A percentile compares a stretch with the other conserved stretches of the same genome.
Conservation (phyloP, 2,888 invertebrate genomes). For the Lepidonotus clava region DNA sequence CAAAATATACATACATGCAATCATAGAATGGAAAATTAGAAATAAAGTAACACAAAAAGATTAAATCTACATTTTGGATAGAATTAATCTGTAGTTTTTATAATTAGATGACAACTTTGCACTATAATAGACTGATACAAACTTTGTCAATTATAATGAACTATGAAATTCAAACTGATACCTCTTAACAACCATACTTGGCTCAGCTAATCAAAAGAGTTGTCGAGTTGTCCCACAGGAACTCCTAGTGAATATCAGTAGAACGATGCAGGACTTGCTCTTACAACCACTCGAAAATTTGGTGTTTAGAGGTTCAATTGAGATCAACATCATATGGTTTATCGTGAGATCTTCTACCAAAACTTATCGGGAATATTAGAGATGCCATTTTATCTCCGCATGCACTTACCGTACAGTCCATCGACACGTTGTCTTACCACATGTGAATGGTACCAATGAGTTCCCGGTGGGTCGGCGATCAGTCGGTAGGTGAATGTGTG, state of each 20-base stretch:
- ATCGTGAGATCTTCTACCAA: background rate
- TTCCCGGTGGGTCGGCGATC: conserved; percentile 67
- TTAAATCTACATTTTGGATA: background rate
- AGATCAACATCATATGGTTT: background rate
- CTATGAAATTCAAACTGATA: no score
- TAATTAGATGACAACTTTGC: no score
- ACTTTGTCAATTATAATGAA: no score
- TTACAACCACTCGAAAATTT: background rate
- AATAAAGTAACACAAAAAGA: background rate
- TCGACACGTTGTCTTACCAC: conserved; percentile 70
- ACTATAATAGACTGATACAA: no score
- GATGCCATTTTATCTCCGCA: background rate
- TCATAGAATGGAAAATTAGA: background rate
- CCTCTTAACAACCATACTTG: no score
- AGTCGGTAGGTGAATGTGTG: conserved; percentile 73
- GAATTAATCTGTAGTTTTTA: background rate
- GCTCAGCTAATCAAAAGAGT: no score
- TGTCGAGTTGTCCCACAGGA: no score
- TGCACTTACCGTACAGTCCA: conserved; percentile 69
- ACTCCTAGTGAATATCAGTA: no score
- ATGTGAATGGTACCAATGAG: conserved; percentile 72
- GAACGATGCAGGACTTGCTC: background rate
- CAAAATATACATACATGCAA: background rate
- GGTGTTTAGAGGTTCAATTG: background rate
- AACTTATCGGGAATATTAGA: background rate